These are phyloP conservation scores for Tetranychus urticae DNA, from an alignment of 1,140 invertebrate species.

Conservation along the genomic window DNA sequence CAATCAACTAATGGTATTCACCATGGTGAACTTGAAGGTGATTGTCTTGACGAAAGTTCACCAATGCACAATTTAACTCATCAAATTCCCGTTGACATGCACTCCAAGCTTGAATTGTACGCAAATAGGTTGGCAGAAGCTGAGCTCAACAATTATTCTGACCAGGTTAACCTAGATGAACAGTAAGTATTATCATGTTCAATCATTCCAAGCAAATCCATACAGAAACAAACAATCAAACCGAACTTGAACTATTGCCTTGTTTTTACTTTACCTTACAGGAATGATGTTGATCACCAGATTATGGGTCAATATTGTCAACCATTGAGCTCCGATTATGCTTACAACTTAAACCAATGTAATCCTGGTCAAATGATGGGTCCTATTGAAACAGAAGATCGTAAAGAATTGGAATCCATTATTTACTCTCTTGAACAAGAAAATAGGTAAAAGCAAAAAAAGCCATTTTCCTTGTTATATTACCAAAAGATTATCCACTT, in stretches of 20 bases:
- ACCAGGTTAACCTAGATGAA: background rate
- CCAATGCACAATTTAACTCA: slow-evolving; percentile 26
- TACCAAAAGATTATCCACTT: background rate
- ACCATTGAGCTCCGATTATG: background rate
- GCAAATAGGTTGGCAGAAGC: slow-evolving; percentile 73
- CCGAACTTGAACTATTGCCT: no score
- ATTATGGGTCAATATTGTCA: background rate
- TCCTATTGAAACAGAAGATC: slow-evolving; percentile 65
- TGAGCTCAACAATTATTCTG: slow-evolving; percentile 39
- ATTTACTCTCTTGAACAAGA: slow-evolving; percentile 83
- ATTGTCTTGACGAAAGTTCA: slow-evolving; percentile 42
- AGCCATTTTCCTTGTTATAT: no score
- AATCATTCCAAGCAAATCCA: background rate
- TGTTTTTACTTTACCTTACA: no score
- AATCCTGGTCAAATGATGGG: slow-evolving; percentile 51
- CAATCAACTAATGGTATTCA: slow-evolving; percentile 82
- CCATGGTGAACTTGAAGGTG: slow-evolving; percentile 31
- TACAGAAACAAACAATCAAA: no score
- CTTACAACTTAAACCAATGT: background rate
- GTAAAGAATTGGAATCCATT: slow-evolving; percentile 78
- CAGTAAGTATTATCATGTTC: background rate
- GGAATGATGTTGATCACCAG: background rate
- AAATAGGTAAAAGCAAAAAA: slow-evolving; percentile 30
- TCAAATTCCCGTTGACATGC: slow-evolving; percentile 52
- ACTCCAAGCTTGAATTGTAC: slow-evolving; percentile 73